Base-by-base conservation (phyloP, 2,888 invertebrate genomes). In the Pseudoips prasinana region DNA sequence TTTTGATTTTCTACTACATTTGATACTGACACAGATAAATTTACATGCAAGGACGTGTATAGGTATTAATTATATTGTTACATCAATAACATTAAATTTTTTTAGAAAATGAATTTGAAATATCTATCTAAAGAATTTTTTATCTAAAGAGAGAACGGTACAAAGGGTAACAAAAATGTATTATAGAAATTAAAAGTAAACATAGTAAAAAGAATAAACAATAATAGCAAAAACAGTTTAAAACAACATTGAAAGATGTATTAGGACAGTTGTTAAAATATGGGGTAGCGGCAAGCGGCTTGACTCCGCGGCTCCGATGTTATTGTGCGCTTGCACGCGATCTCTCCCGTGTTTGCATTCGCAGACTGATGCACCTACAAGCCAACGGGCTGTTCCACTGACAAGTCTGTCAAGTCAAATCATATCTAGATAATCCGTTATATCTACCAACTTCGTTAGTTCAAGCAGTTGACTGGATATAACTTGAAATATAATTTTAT, bases 251-350 rank as follows among this genome's bases (percentile, higher is more conserved):
- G 86, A 82, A 85, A 87, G 88, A 88, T 88, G 86, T 85, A 88
- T 87, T 87, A 86, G 88, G 87, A 88, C 88, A 88, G 88, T 88
- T 88, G 88, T 88, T 88, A 88, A 88, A 88, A 88, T 87, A 88
- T 86, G 79, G 88, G 88, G 88, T 86, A 81, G 79, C 74, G 71
- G 73, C 61, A 67, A 70, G 56, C 77, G 71, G 77, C 72, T 78
- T 77, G 77, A 76, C 74, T 78, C 70, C 73, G 64, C 76, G 72
- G 74, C 73, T 76, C 65, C 73, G 64, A 45, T 72, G 70, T 78
- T 82, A 84, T 74, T 73, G 84, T 70, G 68, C 66, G 72, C 68
- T 66, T 61, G 84, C 88, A 88, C 88, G 88, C 87, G 76, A 87
- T 77, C 67, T 65, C 61, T 56, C 57, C 32, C 40, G 32, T 59